A percentile compares a stretch with the other conserved stretches of the same genome.
phyloP scores from a whole-genome alignment of 2,113 vertebrate genomes.

The Thoracochromis brauschi region DNA sequence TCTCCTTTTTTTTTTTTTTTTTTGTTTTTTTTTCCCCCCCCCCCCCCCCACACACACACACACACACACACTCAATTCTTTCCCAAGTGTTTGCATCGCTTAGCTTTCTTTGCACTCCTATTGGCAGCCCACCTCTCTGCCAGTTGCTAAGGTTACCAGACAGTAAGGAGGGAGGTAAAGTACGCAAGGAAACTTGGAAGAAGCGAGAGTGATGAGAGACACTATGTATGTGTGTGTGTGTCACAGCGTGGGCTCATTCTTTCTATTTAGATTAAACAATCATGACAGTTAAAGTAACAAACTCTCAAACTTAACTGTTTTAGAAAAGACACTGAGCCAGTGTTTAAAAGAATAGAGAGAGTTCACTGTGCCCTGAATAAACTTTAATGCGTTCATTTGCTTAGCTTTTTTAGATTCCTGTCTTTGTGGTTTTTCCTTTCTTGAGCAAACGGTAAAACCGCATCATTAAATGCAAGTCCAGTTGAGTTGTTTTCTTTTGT shows the following conservation, averaged over 20 bases:
- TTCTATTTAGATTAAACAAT: conserved; percentile 29
- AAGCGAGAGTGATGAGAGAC: not conserved
- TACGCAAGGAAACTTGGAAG: not conserved
- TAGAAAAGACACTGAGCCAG: not conserved
- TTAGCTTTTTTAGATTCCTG: not conserved
- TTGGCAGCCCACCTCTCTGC: not conserved
- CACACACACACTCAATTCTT: not conserved
- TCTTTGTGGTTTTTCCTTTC: not conserved
- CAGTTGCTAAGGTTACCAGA: conserved; percentile 52
- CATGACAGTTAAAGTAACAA: conserved; percentile 4
- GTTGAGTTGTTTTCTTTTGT: not conserved
- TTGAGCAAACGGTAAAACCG: not conserved
- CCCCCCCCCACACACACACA: accelerated
- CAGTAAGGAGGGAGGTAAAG: not conserved
- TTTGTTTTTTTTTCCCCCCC: not conserved
- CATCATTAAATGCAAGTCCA: not conserved
- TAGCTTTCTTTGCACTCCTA: not conserved
- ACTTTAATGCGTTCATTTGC: not conserved
- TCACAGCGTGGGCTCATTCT: not conserved
- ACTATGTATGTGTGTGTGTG: not conserved
- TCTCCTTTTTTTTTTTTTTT: too few species aligned
- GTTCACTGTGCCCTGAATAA: not conserved
- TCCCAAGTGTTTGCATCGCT: not conserved
- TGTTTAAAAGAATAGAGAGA: not conserved
- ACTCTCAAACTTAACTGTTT: not conserved